Evolutionary conservation across 30 jellyfish, hydroid and myxozoan genomes (phyloP).

Genomic region (Cassiopea andromeda): DNA sequence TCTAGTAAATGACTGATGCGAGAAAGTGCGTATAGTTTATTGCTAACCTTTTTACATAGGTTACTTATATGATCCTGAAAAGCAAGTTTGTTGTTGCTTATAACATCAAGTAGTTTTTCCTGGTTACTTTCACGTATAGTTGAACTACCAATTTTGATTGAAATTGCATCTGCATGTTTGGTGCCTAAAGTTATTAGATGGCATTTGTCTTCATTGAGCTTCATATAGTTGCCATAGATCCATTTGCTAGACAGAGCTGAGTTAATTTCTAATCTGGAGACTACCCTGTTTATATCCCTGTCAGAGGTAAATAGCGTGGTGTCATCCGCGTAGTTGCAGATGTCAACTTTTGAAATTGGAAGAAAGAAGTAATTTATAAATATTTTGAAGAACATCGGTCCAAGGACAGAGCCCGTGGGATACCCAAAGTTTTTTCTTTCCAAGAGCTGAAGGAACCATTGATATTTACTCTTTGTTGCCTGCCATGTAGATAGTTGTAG

Average conservation of each 20-base stretch:
- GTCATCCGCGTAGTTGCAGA: neutral
- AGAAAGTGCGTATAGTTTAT: constrained; percentile 65
- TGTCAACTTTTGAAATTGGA: neutral
- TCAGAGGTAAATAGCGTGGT: neutral
- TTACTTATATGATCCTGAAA: constrained; percentile 21
- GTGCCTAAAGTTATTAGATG: constrained; percentile 32
- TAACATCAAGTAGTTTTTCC: constrained; percentile 46
- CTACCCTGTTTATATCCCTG: neutral
- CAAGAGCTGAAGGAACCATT: constrained; percentile 48
- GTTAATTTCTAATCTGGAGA: neutral
- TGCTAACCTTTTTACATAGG: constrained; percentile 62
- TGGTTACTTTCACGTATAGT: neutral
- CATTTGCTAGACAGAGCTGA: neutral
- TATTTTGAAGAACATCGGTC: constrained; percentile 56
- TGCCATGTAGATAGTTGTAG: neutral
- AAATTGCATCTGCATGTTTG: neutral
- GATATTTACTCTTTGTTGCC: constrained; percentile 38
- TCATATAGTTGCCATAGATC: constrained; percentile 10
- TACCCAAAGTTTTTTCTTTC: constrained; percentile 29
- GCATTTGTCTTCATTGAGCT: constrained; percentile 12
- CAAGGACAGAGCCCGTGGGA: constrained; percentile 68
- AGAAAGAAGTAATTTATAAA: constrained; percentile 34
- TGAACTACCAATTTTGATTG: neutral
- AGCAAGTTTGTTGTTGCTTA: constrained; percentile 8
- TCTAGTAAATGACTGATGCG: constrained; percentile 38